These are phyloP conservation scores for Bursaphelenchus mucronatus DNA, from an alignment of 1,140 invertebrate genomes.

Conservation along the genomic window DNA sequence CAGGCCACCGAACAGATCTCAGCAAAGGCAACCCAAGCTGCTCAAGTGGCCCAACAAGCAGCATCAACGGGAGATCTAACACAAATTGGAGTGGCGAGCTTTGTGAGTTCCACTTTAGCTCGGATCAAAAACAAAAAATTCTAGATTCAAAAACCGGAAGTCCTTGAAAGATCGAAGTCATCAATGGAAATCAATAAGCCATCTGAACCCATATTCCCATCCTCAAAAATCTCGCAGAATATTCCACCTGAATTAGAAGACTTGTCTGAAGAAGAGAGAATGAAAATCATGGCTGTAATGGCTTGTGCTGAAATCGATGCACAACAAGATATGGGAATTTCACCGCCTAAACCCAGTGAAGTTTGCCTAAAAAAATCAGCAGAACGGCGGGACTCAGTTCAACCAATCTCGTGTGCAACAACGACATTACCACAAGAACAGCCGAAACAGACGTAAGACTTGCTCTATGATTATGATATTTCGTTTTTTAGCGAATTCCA, in stretches of 20 bases:
- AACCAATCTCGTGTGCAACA: neutral
- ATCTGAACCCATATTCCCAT: neutral
- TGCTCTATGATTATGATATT: neutral
- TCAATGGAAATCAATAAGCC: neutral
- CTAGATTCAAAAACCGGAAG: neutral
- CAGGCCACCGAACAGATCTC: conserved; percentile 39
- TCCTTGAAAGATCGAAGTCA: neutral
- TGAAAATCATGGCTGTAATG: conserved; percentile 59
- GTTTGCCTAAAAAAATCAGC: neutral
- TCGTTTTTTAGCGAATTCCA: conserved; percentile 5
- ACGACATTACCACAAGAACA: no score
- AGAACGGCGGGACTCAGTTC: neutral
- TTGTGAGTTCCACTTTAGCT: conserved; percentile 7
- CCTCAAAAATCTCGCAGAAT: neutral
- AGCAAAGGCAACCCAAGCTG: conserved; percentile 40
- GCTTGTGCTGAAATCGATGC: conserved; percentile 54
- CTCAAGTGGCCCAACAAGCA: conserved; percentile 34
- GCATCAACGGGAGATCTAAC: conserved; percentile 32
- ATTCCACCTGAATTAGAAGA: conserved; percentile 56
- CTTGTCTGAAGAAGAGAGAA: conserved; percentile 55
- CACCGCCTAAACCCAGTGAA: neutral
- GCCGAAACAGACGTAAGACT: neutral
- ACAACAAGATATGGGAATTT: neutral
- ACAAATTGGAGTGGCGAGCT: conserved; percentile 22
- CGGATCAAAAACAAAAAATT: neutral